A percentile compares a stretch with the other conserved stretches of the same genome.
These are phyloP conservation scores for Bucco capensis DNA, from an alignment of 2,113 vertebrate species.

Conservation along the genomic window DNA sequence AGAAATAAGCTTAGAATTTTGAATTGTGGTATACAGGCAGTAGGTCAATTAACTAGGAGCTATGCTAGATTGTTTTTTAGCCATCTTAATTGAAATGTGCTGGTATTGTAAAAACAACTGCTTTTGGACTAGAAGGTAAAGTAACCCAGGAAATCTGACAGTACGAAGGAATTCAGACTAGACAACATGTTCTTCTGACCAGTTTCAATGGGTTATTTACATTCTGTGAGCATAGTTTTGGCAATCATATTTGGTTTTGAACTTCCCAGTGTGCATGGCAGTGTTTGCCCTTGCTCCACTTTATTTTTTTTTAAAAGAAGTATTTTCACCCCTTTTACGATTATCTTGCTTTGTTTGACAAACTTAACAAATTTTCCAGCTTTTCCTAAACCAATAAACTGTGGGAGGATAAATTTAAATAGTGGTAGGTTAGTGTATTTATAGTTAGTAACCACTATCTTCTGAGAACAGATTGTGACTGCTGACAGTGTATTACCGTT, in stretches of 20 bases:
- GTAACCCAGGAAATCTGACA: neutral
- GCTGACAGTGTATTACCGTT: neutral
- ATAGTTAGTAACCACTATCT: neutral
- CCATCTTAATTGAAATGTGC: neutral
- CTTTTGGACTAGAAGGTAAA: neutral
- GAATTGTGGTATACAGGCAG: neutral
- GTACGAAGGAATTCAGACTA: neutral
- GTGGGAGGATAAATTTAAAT: neutral
- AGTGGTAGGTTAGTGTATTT: neutral
- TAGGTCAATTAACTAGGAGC: neutral
- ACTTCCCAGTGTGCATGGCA: neutral
- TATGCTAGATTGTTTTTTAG: neutral
- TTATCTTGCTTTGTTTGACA: neutral
- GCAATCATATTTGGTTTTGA: neutral
- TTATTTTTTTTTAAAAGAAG: neutral
- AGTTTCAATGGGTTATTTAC: neutral
- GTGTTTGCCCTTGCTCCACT: neutral
- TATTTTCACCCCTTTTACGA: neutral
- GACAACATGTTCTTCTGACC: neutral
- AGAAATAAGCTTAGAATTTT: neutral
- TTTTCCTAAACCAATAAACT: neutral
- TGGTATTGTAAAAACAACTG: neutral
- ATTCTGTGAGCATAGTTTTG: neutral
- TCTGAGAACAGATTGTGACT: neutral
- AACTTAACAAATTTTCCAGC: neutral